Percentiles rank a stretch among this genome's conserved stretches.
phyloP scores from a whole-genome alignment of 2,888 invertebrate species.

The Drosophila mimica region DNA sequence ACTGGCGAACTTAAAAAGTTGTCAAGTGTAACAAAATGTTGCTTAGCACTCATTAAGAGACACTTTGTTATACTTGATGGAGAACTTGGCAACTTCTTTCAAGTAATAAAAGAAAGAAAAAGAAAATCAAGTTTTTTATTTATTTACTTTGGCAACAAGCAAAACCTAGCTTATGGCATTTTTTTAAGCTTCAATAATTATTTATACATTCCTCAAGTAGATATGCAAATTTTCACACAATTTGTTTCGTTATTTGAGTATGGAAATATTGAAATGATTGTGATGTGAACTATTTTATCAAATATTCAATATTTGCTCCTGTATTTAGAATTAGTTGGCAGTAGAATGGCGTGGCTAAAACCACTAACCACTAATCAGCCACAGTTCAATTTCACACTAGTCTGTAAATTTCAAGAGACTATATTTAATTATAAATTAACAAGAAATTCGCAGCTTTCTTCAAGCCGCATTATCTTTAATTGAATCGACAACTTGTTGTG shows the following conservation, averaged over 20 bases:
- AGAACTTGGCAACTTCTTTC: background rate
- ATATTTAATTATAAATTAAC: constrained; percentile 47
- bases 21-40: constrained; percentile 3
- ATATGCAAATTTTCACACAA: background rate
- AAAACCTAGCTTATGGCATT: background rate
- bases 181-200: background rate
- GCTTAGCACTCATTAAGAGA: background rate
- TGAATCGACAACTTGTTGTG: constrained; percentile 47
- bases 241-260: background rate
- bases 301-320: background rate
- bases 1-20: background rate
- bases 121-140: background rate
- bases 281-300: background rate
- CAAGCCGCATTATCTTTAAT: constrained; percentile 50
- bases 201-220: background rate
- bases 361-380: background rate
- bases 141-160: background rate
- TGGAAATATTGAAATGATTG: background rate
- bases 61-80: constrained; percentile 1
- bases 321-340: background rate
- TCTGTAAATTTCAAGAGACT: constrained; percentile 34
- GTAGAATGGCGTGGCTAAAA: background rate
- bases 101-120: background rate
- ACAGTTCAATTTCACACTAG: constrained; percentile 30
- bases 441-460: constrained; percentile 49